Percentiles rank a stretch among this genome's conserved stretches.
Conservation (phyloP, 1,140 invertebrate species). For the Eriosoma lanigerum region DNA sequence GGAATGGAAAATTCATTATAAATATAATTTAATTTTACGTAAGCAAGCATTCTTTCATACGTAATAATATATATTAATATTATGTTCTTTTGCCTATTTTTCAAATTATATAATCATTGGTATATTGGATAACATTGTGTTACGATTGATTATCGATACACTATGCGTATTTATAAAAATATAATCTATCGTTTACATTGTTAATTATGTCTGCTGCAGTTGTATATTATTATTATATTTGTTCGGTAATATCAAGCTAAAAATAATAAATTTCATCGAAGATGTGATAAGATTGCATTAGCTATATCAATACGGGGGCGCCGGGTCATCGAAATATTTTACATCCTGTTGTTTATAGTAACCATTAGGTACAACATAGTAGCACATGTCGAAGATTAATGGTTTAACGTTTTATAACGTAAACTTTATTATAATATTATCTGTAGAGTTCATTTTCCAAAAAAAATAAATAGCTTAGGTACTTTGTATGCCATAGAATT, state of each 20-base stretch:
- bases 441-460: no score
- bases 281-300: background rate
- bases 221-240: background rate
- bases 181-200: background rate
- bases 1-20: background rate
- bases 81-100: background rate
- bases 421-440: no score
- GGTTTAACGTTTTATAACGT: no score
- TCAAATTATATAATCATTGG: background rate
- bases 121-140: no score
- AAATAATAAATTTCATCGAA: conserved; percentile 13
- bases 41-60: no score
- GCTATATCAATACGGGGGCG: background rate
- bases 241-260: background rate
- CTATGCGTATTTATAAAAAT: background rate
- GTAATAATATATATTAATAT: background rate
- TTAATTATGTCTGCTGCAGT: background rate
- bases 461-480: no score
- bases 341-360: conserved; percentile 31
- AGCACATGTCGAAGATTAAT: background rate
- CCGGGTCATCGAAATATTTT: background rate
- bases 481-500: no score
- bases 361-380: background rate
- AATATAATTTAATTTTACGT: no score
- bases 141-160: no score